Evolutionary conservation across 2,888 invertebrate genomes (phyloP).

Genomic region (Microchrysa polita): DNA sequence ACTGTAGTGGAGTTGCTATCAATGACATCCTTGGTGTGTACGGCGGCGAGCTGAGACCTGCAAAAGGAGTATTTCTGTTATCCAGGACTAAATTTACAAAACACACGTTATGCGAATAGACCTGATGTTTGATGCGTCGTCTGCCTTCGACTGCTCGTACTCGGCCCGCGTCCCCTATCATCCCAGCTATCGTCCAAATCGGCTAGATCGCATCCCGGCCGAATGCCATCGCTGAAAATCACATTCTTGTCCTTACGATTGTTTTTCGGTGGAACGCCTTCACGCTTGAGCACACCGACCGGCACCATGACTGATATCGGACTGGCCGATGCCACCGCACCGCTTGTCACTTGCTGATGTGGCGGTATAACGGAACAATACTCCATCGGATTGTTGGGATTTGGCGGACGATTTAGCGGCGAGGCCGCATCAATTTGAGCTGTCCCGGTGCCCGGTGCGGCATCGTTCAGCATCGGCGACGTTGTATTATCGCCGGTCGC

Average conservation of each 20-base stretch:
- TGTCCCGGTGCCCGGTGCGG: slow-evolving; percentile 44
- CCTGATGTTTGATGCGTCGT: neutral
- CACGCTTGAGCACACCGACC: slow-evolving; percentile 79
- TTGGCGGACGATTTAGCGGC: slow-evolving; percentile 68
- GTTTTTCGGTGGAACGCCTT: slow-evolving; percentile 64
- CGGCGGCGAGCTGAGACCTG: slow-evolving; percentile 25
- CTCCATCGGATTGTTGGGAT: slow-evolving; percentile 88
- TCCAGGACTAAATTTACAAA: no score
- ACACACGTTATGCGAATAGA: neutral
- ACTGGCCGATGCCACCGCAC: slow-evolving; percentile 55
- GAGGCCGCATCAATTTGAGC: no score
- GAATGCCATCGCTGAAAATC: slow-evolving; percentile 89
- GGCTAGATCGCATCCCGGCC: slow-evolving; percentile 86
- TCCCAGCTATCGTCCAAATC: slow-evolving; percentile 76
- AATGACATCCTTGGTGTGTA: neutral
- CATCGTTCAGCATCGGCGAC: slow-evolving; percentile 21
- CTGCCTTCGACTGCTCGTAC: neutral
- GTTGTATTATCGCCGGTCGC: neutral
- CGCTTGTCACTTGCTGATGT: slow-evolving; percentile 72
- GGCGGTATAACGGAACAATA: slow-evolving; percentile 87
- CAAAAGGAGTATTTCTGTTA: neutral
- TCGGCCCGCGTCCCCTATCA: slow-evolving; percentile 54
- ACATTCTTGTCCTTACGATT: slow-evolving; percentile 75
- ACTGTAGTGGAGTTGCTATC: no score
- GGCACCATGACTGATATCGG: slow-evolving; percentile 84